phyloP scores from a whole-genome alignment of 2,113 vertebrate genomes.

The Calidris pugnax region DNA sequence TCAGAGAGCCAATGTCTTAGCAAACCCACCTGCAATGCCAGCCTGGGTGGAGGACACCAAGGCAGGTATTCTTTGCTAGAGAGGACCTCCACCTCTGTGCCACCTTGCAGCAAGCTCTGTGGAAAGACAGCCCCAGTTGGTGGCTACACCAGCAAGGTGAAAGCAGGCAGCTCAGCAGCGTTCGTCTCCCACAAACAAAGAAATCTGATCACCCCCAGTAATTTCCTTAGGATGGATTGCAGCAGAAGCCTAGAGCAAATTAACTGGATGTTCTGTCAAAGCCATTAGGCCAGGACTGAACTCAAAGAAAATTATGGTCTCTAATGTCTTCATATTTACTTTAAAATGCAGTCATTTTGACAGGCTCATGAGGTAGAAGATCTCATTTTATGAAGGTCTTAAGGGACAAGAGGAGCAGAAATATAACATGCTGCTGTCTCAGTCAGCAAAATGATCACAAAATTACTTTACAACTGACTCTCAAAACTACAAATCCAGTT shows the following conservation, averaged over 20 bases:
- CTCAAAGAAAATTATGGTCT: conserved; percentile 59
- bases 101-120: neutral
- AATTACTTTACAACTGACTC: conserved; percentile 63
- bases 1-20: neutral
- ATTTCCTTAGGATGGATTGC: conserved; percentile 56
- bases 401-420: conserved; percentile 42
- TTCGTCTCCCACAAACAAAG: conserved; percentile 16
- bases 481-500: conserved; percentile 61
- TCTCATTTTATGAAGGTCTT: conserved; percentile 66
- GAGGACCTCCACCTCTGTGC: neutral
- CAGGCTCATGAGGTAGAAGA: conserved; percentile 53
- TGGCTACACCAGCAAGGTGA: neutral
- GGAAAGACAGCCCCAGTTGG: neutral
- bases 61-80: neutral
- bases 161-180: neutral
- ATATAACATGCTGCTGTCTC: conserved; percentile 47
- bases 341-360: conserved; percentile 62
- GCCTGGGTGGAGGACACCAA: neutral
- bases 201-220: conserved; percentile 45
- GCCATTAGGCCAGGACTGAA: conserved; percentile 34
- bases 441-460: conserved; percentile 55
- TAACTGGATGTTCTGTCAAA: conserved; percentile 60
- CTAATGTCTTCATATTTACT: conserved; percentile 58
- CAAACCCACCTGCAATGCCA: neutral
- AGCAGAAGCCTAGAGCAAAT: conserved; percentile 38